A percentile compares a stretch with the other conserved stretches of the same genome.
phyloP scores from a whole-genome alignment of 2,797 vertebrate species.

The Urophycis tenuis region DNA sequence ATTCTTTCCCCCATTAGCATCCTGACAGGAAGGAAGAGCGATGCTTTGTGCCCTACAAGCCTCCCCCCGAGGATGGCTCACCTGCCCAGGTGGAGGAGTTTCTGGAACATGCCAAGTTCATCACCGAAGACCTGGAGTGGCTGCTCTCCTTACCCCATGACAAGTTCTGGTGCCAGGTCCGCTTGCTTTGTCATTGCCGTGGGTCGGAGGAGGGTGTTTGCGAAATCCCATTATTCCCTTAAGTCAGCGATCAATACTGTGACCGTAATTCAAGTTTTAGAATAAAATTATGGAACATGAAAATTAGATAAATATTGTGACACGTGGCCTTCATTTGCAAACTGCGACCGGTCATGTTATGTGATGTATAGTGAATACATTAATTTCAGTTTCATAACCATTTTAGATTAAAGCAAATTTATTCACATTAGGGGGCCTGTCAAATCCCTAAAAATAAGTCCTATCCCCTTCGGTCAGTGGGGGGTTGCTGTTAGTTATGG shows the following conservation, averaged over 20 bases:
- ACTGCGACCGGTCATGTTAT: neutral
- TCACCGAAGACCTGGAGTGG: constrained; percentile 89
- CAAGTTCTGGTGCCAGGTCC: constrained; percentile 98
- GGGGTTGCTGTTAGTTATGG: neutral
- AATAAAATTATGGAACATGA: neutral
- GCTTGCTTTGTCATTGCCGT: neutral
- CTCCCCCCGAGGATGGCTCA: constrained; percentile 71
- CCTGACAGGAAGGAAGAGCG: constrained; percentile 83
- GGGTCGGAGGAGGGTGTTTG: neutral
- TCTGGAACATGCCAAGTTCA: constrained; percentile 82
- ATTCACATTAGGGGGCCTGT: neutral
- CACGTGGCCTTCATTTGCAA: neutral
- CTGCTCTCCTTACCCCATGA: constrained; percentile 88
- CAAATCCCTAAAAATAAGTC: neutral
- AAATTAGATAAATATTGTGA: no score
- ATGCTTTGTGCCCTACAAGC: constrained; percentile 83
- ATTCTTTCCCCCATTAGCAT: constrained; percentile 67
- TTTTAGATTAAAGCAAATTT: no score
- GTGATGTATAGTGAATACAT: neutral
- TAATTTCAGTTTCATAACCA: neutral
- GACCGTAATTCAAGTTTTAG: neutral
- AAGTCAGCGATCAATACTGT: neutral
- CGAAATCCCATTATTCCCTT: neutral
- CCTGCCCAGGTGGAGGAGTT: constrained; percentile 84
- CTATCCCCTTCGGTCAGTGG: neutral